A percentile compares a stretch with the other conserved stretches of the same genome.
phyloP scores from a whole-genome alignment of 2,888 invertebrate species.

The Chrysolina oricalcia region DNA sequence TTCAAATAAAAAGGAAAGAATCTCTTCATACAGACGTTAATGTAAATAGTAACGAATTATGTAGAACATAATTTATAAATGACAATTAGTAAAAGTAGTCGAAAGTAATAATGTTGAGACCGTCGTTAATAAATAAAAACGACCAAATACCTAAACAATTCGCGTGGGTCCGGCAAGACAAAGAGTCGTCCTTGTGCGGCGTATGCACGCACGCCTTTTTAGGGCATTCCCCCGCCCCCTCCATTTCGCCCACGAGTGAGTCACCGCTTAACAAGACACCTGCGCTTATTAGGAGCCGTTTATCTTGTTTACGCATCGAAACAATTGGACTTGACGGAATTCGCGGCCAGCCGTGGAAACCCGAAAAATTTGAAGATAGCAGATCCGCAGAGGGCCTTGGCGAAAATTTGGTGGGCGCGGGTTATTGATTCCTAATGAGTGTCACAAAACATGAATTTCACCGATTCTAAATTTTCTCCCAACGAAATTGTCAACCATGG shows the following conservation, averaged over 20 bases:
- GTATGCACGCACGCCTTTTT: constrained; percentile 46
- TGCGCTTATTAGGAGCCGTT: constrained; percentile 23
- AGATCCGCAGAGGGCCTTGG: neutral
- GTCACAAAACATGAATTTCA: too few relatives aligned
- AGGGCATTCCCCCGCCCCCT: constrained; percentile 50
- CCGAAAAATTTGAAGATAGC: neutral
- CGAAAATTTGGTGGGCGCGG: neutral
- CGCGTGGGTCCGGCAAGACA: constrained; percentile 19
- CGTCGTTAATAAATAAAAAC: constrained; percentile 3
- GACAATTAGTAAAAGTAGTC: neutral
- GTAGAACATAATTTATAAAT: neutral
- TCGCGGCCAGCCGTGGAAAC: neutral
- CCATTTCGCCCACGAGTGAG: constrained; percentile 53
- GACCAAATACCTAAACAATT: constrained; percentile 20
- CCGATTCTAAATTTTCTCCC: too few relatives aligned
- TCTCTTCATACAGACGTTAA: too few relatives aligned
- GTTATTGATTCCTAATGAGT: neutral
- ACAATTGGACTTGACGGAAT: neutral
- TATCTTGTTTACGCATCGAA: constrained; percentile 26
- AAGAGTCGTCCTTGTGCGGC: constrained; percentile 20
- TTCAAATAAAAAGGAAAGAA: too few relatives aligned
- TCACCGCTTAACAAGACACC: constrained; percentile 42
- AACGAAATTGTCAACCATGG: too few relatives aligned
- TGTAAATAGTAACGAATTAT: too few relatives aligned
- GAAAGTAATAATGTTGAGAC: neutral